Base-by-base conservation (phyloP, 2,113 vertebrate species). In the Dipodomys stephensi region DNA sequence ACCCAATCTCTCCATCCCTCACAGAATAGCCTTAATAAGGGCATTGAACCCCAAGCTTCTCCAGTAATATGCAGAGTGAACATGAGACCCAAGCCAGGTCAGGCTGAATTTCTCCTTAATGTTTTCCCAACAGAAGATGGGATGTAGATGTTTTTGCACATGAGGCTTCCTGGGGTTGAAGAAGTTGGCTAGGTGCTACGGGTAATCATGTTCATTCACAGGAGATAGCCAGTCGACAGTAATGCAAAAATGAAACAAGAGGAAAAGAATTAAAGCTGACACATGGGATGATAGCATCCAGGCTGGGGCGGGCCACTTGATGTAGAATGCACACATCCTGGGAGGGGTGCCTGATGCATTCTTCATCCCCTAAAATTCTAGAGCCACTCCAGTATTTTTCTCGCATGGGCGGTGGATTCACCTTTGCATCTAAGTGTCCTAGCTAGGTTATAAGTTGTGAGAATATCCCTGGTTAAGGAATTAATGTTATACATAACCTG, bases 201-300 rank as follows among this genome's bases (percentile, higher is more conserved):
- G 20, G 6, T 39, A 16, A 16, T 46, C 15, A 86, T 4, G 49
- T 35, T 0, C 7, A 6, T 87, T 71, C 8, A 4, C 25, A 27
- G 30, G 12, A 83, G 23, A 91, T 78, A 79, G 35, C 46, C 28
- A 39, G 13, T 79, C 87, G 87, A 39, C 7, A 85, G n/a, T 39
- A 69, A 49, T 15, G 65, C 53, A 82, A 69, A 39, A 90, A 57
- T 57, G 39, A 91, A 92, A 86, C 12, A 71, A 79, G 18, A 91
- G 53, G 46, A 76, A 82, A 73, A 87, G 25, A 91, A 89, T 44
- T 60, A 60, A 73, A 83, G 16, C 23, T 60, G 69, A 90, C 30
- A 80, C 7, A 25, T 1, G 19, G 22, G 67, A 11, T 35, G 44
- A 46, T n/a, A 60, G 27, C 90, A 19, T 27, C 30, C 32, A 44